Conservation (phyloP, 2,888 invertebrate species). For the Diabrotica balteata region DNA sequence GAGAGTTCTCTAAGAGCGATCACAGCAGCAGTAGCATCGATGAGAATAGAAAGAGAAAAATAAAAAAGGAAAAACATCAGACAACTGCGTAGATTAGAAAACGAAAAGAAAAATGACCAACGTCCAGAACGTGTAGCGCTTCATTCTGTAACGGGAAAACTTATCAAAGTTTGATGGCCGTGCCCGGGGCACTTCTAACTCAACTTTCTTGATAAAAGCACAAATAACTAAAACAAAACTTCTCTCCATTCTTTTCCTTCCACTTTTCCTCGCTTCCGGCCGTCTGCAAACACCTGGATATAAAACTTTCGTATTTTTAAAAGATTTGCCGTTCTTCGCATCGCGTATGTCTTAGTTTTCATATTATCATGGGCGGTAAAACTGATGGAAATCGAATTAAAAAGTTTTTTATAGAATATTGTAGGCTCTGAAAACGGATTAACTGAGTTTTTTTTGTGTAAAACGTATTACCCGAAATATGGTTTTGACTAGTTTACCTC, state of each 20-base stretch:
- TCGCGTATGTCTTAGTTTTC: slow-evolving; percentile 11
- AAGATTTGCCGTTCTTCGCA: slow-evolving; percentile 32
- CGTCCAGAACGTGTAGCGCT: slow-evolving; percentile 46
- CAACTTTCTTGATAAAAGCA: slow-evolving; percentile 60
- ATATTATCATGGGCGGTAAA: slow-evolving; percentile 5
- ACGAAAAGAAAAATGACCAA: slow-evolving; percentile 66
- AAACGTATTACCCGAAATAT: neutral
- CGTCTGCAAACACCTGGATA: slow-evolving; percentile 53
- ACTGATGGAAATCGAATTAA: neutral
- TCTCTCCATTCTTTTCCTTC: slow-evolving; percentile 30
- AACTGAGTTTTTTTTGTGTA: no score
- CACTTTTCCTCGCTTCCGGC: slow-evolving; percentile 37
- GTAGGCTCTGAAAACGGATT: no score
- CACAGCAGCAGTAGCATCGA: slow-evolving; percentile 21
- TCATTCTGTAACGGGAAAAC: slow-evolving; percentile 56
- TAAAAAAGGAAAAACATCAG: slow-evolving; percentile 45
- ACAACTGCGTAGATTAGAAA: slow-evolving; percentile 61
- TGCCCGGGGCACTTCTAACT: slow-evolving; percentile 51
- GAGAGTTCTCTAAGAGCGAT: slow-evolving; percentile 12
- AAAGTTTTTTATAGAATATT: neutral
- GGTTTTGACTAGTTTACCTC: no score
- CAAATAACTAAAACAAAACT: slow-evolving; percentile 59
- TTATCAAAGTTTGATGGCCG: slow-evolving; percentile 62
- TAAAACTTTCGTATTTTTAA: slow-evolving; percentile 45
- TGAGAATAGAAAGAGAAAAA: slow-evolving; percentile 42